phyloP scores from a whole-genome alignment of 37 sponge, comb jelly and placozoan species.

The Bolinopsis microptera region DNA sequence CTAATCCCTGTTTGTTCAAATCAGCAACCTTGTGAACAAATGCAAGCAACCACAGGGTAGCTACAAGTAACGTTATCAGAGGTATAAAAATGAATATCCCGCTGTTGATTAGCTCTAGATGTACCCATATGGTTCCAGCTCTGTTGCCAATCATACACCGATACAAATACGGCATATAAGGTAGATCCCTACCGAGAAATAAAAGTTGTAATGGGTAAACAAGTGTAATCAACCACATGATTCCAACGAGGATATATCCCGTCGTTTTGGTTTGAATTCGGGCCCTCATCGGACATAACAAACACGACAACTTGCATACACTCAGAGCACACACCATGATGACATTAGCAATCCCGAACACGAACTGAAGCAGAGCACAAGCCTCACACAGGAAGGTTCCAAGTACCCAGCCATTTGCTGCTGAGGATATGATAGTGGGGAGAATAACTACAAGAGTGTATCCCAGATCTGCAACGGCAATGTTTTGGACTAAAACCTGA shows the following conservation, averaged over 20 bases:
- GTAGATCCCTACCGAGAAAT: neutral
- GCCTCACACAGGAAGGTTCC: neutral
- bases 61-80: neutral
- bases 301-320: neutral
- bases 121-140: neutral
- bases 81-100: neutral
- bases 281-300: neutral
- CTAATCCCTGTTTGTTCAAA: neutral
- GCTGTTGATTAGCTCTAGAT: neutral
- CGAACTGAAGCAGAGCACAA: neutral
- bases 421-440: neutral
- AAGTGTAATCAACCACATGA: neutral
- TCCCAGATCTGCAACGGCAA: conserved; percentile 14
- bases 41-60: neutral
- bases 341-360: neutral
- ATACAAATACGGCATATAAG: neutral
- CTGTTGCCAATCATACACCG: neutral
- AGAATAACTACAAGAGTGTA: conserved; percentile 13
- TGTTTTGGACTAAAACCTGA: neutral
- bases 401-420: neutral
- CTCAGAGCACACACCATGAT: neutral
- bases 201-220: neutral
- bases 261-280: neutral
- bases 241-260: neutral
- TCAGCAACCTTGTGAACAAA: neutral